Percentiles rank a stretch among this genome's conserved stretches.
phyloP scores from a whole-genome alignment of 2,888 invertebrate genomes.

The Cryptophagus acutangulus region DNA sequence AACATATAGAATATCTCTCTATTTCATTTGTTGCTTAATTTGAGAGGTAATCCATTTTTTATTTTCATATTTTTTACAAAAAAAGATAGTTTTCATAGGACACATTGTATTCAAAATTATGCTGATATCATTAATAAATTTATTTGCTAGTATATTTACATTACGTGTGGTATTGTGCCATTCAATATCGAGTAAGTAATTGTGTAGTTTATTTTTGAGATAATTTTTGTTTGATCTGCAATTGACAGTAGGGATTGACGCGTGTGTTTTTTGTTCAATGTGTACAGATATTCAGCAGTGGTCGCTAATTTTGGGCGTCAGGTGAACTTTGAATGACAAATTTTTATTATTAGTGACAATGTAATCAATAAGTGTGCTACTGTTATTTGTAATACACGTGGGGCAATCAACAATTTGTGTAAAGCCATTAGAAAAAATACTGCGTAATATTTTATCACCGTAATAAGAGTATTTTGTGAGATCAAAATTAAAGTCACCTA shows the following conservation, averaged over 20 bases:
- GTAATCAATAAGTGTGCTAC: background rate
- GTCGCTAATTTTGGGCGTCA: constrained; percentile 2
- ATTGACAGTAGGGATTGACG: background rate
- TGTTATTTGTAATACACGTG: constrained; percentile 5
- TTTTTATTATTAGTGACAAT: background rate
- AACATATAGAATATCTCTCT: background rate
- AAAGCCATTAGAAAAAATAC: constrained; percentile 3
- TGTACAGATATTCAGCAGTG: background rate
- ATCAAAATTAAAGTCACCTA: too few relatives aligned
- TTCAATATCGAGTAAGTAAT: background rate
- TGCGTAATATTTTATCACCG: constrained; percentile 5
- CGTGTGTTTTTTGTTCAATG: background rate
- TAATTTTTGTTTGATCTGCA: background rate
- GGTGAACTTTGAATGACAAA: background rate
- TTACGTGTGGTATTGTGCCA: background rate
- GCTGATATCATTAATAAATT: too few relatives aligned
- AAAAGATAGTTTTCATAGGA: background rate
- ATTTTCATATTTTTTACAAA: background rate
- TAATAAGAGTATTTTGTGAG: background rate
- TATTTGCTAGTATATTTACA: background rate
- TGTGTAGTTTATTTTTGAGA: background rate
- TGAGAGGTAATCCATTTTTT: background rate
- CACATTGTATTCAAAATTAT: too few relatives aligned
- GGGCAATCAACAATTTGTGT: constrained; percentile 7
- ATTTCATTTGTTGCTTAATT: background rate